Percentiles rank a stretch among this genome's conserved stretches.
Evolutionary conservation across 2,797 vertebrate species (phyloP).

Genomic region (Mastacembelus armatus): DNA sequence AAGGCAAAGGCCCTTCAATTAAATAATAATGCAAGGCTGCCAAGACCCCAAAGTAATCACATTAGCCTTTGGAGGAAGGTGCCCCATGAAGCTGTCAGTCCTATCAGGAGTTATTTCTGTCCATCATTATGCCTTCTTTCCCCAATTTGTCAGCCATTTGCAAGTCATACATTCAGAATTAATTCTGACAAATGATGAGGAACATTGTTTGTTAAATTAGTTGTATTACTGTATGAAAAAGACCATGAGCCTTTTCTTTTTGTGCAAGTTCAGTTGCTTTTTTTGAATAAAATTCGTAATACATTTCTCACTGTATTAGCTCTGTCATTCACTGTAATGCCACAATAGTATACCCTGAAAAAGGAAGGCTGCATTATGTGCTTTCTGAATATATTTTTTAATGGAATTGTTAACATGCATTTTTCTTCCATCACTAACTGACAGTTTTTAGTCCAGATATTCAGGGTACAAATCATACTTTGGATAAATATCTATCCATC

Average conservation of each 20-base stretch:
- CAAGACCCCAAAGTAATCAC: conserved; percentile 51
- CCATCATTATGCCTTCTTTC: neutral
- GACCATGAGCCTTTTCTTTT: neutral
- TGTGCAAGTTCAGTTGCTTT: conserved; percentile 1
- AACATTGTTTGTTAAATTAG: no score
- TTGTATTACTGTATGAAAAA: neutral
- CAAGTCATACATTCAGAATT: neutral
- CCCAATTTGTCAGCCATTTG: neutral
- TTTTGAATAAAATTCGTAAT: neutral
- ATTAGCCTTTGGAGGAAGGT: conserved; percentile 43
- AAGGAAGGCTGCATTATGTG: neutral
- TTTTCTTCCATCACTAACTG: neutral
- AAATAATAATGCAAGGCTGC: conserved; percentile 48
- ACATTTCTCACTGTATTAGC: neutral
- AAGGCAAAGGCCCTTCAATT: conserved; percentile 50
- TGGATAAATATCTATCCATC: conserved; percentile 62
- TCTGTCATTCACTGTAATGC: neutral
- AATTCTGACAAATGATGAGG: neutral
- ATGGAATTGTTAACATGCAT: neutral
- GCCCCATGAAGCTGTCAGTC: conserved; percentile 37
- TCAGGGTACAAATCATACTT: conserved; percentile 37
- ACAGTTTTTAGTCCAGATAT: conserved; percentile 34
- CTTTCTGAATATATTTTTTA: neutral
- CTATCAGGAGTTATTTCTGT: conserved; percentile 22
- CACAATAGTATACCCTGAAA: neutral